Evolutionary conservation across 2,797 vertebrate genomes (phyloP).

Genomic region (Manis pentadactyla): DNA sequence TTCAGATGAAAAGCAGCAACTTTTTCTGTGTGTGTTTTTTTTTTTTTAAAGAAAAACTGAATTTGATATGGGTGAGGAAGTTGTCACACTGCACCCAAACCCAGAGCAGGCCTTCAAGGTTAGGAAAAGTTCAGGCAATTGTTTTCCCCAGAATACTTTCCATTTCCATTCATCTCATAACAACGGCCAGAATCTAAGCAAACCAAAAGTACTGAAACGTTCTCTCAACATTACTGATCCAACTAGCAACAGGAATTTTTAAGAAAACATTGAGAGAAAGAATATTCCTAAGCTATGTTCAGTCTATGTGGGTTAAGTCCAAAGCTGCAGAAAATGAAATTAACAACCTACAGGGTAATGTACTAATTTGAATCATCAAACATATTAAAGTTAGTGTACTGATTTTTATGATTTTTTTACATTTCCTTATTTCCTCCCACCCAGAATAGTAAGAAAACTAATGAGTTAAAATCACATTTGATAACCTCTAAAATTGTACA

Average conservation of each 20-base stretch:
- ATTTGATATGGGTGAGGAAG: conserved; percentile 24
- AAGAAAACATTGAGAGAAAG: conserved; percentile 48
- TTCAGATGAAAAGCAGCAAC: conserved; percentile 47
- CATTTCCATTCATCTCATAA: conserved; percentile 62
- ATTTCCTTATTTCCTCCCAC: neutral
- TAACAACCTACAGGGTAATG: neutral
- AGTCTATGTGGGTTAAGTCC: neutral
- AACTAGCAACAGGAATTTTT: conserved; percentile 40
- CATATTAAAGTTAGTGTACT: neutral
- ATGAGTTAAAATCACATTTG: conserved; percentile 36
- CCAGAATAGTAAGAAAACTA: conserved; percentile 14
- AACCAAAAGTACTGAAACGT: conserved; percentile 60
- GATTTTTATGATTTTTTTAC: conserved; percentile 33
- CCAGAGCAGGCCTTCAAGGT: neutral
- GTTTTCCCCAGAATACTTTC: conserved; percentile 70
- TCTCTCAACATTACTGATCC: conserved; percentile 40
- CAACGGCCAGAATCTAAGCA: conserved; percentile 61
- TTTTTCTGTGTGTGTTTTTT: too few relatives aligned
- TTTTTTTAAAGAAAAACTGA: neutral
- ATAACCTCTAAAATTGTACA: conserved; percentile 30
- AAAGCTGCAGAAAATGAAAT: conserved; percentile 44
- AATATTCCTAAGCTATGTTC: neutral
- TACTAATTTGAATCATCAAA: neutral
- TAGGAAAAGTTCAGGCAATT: conserved; percentile 63
- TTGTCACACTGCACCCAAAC: neutral